Evolutionary conservation across 2,797 vertebrate genomes (phyloP), one percentile per base, ranked within the genome.

Genomic region (Sebastes goodei): DNA sequence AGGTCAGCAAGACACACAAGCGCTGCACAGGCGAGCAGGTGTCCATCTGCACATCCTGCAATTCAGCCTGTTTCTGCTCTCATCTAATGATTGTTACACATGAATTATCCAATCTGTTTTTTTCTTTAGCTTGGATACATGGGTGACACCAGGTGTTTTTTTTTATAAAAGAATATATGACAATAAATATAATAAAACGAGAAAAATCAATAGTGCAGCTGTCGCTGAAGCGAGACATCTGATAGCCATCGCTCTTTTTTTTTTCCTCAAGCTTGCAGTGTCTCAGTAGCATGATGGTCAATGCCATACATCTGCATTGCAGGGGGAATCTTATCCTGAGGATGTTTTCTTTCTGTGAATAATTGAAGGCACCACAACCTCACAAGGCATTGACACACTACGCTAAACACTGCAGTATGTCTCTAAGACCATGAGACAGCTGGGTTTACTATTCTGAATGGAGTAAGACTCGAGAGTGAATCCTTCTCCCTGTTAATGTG

Each of bases 271-370:
- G 56, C 76, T 68, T 62, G 85, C 60, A 81, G 74, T 56, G 35
- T 77, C 52, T 80, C 57, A 53, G 55, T 42, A 63, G 65, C 60
- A 78, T 57, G 57, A 68, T 86, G 86, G 90, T 92, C 90, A 87
- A 52, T 78, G 62, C 53, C 77, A 83, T 86, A 80, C 62, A 93
- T 91, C 93, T 93, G 91, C 90, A 93, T 83, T 93, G 90, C 89
- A 92, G 91, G 60, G 86, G 89, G 87, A 90, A 93, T 85, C 81
- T 90, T 91, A 93, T 89, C 86, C 88, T 4, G 21, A 81, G 73
- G 86, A 92, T 86, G 87, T 89, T 90, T 91, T 86, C 71, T 86
- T 86, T 90, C 74, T 66, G 86, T 93, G 78, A 93, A 93, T 91
- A 91, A 92, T 88, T 93, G 86, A 94, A 91, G 62, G 78, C 80